Evolutionary conservation across 2,888 invertebrate genomes (phyloP), one percentile per base, ranked within the genome.

Genomic region (Harpagoxenus sublaevis): DNA sequence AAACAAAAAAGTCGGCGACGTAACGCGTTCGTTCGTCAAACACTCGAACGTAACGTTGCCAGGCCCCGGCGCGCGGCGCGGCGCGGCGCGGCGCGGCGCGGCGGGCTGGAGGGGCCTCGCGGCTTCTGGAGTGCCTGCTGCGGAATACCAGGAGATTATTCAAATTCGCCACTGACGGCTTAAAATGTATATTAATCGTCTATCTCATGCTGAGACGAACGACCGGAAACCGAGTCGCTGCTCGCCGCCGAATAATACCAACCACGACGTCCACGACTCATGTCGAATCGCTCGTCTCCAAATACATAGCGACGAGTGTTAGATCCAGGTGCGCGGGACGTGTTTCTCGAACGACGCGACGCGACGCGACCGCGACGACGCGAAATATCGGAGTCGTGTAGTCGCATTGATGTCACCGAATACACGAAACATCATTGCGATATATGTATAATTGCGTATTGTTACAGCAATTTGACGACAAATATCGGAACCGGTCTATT

Each of bases 41-140:
- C 94, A 94, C 94, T 94, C 92, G 94, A 94, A 93, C 91, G 93
- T 94, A 93, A 94, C 93, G 94, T 94, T 94, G 93, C 94, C 93
- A 93, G 93, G 88, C 92, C 91, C 90, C 78, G 60, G 3, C 35
- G 23, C 23, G 23, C 23, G 35, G 35, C 35, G 35, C 35, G 35
- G 28, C 23, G 23, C 23, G 35, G 35, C 35, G 35, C 35, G 35
- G 28, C 23, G 23, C 23, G 35, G 35, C 35, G 35, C 35, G 35
- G 28, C 68, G 71, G 75, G 75, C 82, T 85, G 84, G 83, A 84
- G 83, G 90, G 88, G 89, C 90, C 91, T 88, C 87, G 91, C 91
- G 92, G 92, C 92, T 92, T 92, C 92, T 94, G 92, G 92, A 94
- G 94, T 93, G 94, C 88, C 92, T 90, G 90, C 92, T 92, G 79